Conservation (phyloP, 2,797 vertebrate species). For the Lateolabrax maculatus region DNA sequence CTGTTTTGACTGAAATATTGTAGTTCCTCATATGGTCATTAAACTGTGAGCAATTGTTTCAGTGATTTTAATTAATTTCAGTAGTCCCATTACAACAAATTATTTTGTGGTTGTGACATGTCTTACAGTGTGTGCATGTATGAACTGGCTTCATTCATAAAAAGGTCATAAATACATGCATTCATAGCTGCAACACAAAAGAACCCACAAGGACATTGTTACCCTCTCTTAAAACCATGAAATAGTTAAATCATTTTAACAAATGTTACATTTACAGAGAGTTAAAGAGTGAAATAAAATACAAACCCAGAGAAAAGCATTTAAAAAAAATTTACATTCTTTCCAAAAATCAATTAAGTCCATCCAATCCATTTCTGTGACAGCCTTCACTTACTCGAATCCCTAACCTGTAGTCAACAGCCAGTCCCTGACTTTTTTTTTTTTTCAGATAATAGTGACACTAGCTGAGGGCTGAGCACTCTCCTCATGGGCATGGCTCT, state of each 20-base stretch:
- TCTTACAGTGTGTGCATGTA: constrained; percentile 53
- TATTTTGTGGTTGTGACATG: constrained; percentile 28
- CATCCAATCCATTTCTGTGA: constrained; percentile 6
- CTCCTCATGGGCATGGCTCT: constrained; percentile 94
- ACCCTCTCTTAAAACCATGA: constrained; percentile 55
- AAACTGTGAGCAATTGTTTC: constrained; percentile 13
- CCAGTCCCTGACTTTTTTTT: constrained; percentile 6
- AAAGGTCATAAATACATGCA: constrained; percentile 76
- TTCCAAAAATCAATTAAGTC: constrained; percentile 63
- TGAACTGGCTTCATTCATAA: constrained; percentile 64
- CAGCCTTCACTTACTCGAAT: constrained; percentile 63
- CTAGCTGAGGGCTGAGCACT: constrained; percentile 90
- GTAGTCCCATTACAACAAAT: constrained; percentile 3
- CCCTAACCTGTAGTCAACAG: constrained; percentile 9
- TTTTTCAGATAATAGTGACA: constrained; percentile 94
- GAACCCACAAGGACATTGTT: constrained; percentile 39
- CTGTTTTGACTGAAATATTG: constrained; percentile 15
- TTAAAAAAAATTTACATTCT: constrained; percentile 89
- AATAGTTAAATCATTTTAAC: constrained; percentile 59
- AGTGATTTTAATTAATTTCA: constrained; percentile 14
- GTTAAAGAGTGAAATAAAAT: constrained; percentile 65
- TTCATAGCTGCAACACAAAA: constrained; percentile 69
- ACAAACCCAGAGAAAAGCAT: constrained; percentile 73
- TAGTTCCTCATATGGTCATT: neutral
- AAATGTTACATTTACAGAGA: constrained; percentile 69